Conservation (phyloP, 2,797 vertebrate species). For the Poecilia gillii region DNA sequence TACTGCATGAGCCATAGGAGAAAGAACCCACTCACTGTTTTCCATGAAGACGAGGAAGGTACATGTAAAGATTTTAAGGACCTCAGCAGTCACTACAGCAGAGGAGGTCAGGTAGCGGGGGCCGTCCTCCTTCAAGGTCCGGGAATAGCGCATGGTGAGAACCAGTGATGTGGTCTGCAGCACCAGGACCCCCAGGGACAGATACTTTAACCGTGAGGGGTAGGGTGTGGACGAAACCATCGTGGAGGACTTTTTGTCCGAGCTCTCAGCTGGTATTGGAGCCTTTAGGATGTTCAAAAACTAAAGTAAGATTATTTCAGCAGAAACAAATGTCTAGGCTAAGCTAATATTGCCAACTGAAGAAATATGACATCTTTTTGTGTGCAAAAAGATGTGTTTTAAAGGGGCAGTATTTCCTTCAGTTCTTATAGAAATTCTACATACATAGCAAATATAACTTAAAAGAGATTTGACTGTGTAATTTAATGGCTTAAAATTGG, state of each 20-base stretch:
- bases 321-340: not conserved
- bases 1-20: not conserved
- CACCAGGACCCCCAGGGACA: conserved; percentile 94
- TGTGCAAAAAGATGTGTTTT: not conserved
- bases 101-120: conserved; percentile 97
- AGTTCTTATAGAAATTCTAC: no score
- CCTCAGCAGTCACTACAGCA: conserved; percentile 92
- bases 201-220: conserved; percentile 86
- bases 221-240: conserved; percentile 26
- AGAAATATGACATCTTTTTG: not conserved
- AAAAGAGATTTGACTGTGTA: no score
- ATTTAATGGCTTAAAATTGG: no score
- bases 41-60: conserved; percentile 89
- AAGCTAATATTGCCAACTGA: no score
- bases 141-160: conserved; percentile 96
- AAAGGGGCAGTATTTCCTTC: no score
- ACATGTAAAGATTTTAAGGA: conserved; percentile 92
- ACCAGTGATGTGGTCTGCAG: conserved; percentile 97
- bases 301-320: not conserved
- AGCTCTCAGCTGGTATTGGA: not conserved
- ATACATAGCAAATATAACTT: no score
- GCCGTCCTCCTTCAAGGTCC: conserved; percentile 90
- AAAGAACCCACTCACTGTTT: conserved; percentile 75
- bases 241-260: not conserved
- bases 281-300: conserved; percentile 13